Conservation (phyloP, 2,113 vertebrate genomes). For the Tachuris rubrigastra region DNA sequence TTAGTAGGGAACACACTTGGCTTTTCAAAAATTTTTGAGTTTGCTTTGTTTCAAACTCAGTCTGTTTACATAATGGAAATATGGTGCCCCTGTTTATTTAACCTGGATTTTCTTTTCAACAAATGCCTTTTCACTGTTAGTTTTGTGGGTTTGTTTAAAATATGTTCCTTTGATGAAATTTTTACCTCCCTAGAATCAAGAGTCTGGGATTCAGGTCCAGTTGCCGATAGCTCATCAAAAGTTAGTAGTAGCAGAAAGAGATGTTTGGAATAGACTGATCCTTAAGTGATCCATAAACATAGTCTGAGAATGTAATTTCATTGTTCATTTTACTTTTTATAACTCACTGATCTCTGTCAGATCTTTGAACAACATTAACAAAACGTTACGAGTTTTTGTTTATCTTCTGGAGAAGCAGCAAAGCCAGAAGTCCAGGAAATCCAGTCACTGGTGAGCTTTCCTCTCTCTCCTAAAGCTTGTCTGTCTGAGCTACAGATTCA, state of each 20-base stretch:
- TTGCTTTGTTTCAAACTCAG: neutral
- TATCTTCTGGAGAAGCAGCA: neutral
- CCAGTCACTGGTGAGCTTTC: neutral
- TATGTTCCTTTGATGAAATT: neutral
- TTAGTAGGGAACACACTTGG: fast-evolving
- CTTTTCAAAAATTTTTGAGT: neutral
- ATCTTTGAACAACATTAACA: neutral
- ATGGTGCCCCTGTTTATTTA: neutral
- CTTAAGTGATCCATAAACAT: neutral
- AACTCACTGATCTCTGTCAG: neutral
- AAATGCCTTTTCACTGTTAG: neutral
- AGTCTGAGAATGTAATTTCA: neutral
- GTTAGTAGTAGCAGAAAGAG: neutral
- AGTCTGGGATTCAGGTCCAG: neutral
- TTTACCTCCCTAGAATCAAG: neutral
- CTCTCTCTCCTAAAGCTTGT: neutral
- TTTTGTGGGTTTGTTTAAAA: neutral
- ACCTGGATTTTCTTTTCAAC: neutral
- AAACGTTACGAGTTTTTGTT: neutral
- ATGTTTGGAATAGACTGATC: neutral
- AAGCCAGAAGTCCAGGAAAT: slow-evolving; percentile 9
- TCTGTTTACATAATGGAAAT: neutral
- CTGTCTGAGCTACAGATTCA: neutral
- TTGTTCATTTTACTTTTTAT: neutral
- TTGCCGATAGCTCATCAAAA: neutral